Base-by-base conservation (phyloP, 1,140 invertebrate species). In the Bombyx mandarina region DNA sequence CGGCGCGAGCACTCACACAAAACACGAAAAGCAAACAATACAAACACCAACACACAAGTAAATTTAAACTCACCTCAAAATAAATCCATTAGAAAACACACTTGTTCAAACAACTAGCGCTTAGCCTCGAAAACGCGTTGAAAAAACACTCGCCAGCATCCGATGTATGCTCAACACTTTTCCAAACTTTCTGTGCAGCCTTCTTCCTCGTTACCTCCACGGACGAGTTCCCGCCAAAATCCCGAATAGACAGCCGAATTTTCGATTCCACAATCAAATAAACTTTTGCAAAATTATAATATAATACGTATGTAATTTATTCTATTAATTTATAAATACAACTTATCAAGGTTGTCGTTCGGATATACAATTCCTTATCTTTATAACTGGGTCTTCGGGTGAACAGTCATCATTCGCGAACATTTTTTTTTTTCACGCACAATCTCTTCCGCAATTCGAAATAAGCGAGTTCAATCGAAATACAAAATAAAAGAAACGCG, bases 71-170 rank as follows among this genome's bases (percentile, higher is more conserved):
- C 84, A 87, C 84, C 84, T 87, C 82, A 87, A 87, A 87, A 87
- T 87, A 87, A 87, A 87, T 87, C 84, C 84, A 87, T 87, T 87
- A 87, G 84, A 87, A 87, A 85, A 87, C 82, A 87, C 84, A 87
- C 82, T 87, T 85, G 84, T 87, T 87, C 81, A 87, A 87, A 87
- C 82, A 87, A 81, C 79, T 87, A 85, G 78, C 83, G 82, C 82
- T 84, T 82, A 87, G 81, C 84, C 84, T 85, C 83, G 83, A 84
- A 86, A 82, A 86, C 82, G 80, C 82, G 83, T 85, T 87, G 79
- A 85, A 87, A 87, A 87, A 87, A 85, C 81, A 84, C 79, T 82
- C 71, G 77, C 74, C 64, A 69, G 69, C 75, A 81, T 79, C 77
- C 67, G 67, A 75, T 80, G 82, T 83, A 69, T 82, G 62, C 71